phyloP scores from a whole-genome alignment of 2,113 vertebrate genomes.

The Opisthocomus hoazin region DNA sequence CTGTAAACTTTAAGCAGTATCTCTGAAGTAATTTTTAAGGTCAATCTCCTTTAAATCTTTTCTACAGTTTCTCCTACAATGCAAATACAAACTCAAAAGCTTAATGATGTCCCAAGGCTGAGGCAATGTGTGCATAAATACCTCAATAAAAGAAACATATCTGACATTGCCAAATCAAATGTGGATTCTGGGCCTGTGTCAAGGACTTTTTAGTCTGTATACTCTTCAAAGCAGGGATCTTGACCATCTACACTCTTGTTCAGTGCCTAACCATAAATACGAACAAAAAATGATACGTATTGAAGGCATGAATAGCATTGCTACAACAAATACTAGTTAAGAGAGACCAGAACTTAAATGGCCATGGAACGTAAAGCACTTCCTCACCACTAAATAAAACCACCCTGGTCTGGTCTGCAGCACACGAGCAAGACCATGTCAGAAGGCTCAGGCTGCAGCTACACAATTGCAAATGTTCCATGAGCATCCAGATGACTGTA shows the following conservation, averaged over 20 bases:
- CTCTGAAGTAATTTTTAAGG: background rate
- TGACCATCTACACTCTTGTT: background rate
- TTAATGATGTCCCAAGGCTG: background rate
- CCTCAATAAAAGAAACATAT: background rate
- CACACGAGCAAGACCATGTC: accelerated
- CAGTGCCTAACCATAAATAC: background rate
- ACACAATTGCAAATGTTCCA: background rate
- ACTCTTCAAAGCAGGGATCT: background rate
- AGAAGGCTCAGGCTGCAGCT: background rate
- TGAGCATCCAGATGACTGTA: background rate
- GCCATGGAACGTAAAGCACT: background rate
- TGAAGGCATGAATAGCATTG: background rate
- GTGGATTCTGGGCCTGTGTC: background rate
- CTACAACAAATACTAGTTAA: background rate
- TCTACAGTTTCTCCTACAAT: background rate
- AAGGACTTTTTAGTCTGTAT: background rate
- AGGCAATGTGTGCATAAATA: background rate
- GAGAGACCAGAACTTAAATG: background rate
- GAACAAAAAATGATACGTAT: background rate
- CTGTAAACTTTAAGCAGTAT: background rate
- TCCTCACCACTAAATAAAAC: background rate
- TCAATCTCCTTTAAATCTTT: background rate
- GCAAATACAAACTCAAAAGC: background rate
- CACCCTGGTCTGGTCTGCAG: background rate
- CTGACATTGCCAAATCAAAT: background rate